Percentiles rank a stretch among this genome's conserved stretches.
Evolutionary conservation across 2,888 invertebrate genomes (phyloP).

Genomic region (Macrosoma leucophasiata): DNA sequence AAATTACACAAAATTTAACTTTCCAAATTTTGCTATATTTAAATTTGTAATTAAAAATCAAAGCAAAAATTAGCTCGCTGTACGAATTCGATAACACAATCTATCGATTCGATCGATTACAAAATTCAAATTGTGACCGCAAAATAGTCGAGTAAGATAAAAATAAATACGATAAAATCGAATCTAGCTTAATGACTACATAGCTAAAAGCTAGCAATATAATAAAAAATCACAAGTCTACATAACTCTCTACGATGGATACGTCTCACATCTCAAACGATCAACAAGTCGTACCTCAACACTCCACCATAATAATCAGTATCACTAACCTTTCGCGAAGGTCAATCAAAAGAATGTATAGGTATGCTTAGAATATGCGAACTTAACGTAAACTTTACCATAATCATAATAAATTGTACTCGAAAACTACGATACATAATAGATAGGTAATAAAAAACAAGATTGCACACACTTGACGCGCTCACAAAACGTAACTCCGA

Average conservation of each 20-base stretch:
- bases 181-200: conserved; percentile 69
- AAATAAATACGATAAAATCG: conserved; percentile 59
- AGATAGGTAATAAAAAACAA: conserved; percentile 45
- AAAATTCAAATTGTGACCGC: conserved; percentile 52
- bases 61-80: conserved; percentile 17
- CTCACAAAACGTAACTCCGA: conserved; percentile 43
- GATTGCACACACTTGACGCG: conserved; percentile 53
- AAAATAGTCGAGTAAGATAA: conserved; percentile 38
- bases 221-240: conserved; percentile 66
- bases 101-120: no score
- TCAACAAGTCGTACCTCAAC: conserved; percentile 50
- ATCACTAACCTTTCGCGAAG: conserved; percentile 75
- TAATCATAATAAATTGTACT: conserved; percentile 62
- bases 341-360: conserved; percentile 75
- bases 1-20: no score
- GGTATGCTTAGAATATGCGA: conserved; percentile 68
- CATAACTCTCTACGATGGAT: conserved; percentile 47
- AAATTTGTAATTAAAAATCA: no score
- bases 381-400: conserved; percentile 61
- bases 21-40: no score
- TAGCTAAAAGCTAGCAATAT: conserved; percentile 65
- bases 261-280: conserved; percentile 54
- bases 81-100: conserved; percentile 11
- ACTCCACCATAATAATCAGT: conserved; percentile 62
- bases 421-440: conserved; percentile 53